These are phyloP conservation scores for Ryuthela nishihirai DNA, from an alignment of 2,888 invertebrate species.

Conservation along the genomic window DNA sequence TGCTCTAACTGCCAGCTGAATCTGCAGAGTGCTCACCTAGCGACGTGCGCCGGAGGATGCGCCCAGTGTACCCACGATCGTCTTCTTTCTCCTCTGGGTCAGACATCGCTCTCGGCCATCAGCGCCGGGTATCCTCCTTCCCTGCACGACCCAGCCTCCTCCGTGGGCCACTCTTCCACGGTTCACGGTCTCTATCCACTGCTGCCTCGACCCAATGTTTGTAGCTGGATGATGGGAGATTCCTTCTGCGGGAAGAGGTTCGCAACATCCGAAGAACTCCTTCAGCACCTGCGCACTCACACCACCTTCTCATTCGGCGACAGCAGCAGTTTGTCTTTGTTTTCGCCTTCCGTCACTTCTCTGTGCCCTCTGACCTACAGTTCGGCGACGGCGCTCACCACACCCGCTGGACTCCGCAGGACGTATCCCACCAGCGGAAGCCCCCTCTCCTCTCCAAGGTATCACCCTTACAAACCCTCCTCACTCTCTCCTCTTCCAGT, in stretches of 20 bases:
- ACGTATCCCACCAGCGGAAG: slow-evolving; percentile 71
- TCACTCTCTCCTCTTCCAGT: too few relatives aligned
- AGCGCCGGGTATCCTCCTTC: too few relatives aligned
- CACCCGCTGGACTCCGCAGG: slow-evolving; percentile 67
- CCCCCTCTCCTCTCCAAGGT: slow-evolving; percentile 73
- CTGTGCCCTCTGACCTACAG: background rate
- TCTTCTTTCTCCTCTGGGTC: too few relatives aligned
- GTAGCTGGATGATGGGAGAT: slow-evolving; percentile 92
- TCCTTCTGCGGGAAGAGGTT: slow-evolving; percentile 90
- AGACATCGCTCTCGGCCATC: too few relatives aligned
- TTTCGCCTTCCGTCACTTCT: background rate
- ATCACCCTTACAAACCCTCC: slow-evolving; percentile 92
- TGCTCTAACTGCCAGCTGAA: slow-evolving; percentile 51
- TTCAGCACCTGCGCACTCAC: slow-evolving; percentile 88
- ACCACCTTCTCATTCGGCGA: slow-evolving; percentile 53
- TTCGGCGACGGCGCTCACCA: slow-evolving; percentile 17
- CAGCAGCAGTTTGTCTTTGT: background rate
- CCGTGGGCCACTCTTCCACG: background rate
- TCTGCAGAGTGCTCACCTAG: slow-evolving; percentile 48
- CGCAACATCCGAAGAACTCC: slow-evolving; percentile 83
- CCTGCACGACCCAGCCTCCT: too few relatives aligned
- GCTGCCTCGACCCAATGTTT: slow-evolving; percentile 66
- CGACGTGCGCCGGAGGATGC: slow-evolving; percentile 49
- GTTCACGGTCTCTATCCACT: background rate
- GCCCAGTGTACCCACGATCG: slow-evolving; percentile 49